Percentiles rank a stretch among this genome's conserved stretches.
Conservation (phyloP, 92 coral and sea anemone species). For the Galaxea fascicularis region DNA sequence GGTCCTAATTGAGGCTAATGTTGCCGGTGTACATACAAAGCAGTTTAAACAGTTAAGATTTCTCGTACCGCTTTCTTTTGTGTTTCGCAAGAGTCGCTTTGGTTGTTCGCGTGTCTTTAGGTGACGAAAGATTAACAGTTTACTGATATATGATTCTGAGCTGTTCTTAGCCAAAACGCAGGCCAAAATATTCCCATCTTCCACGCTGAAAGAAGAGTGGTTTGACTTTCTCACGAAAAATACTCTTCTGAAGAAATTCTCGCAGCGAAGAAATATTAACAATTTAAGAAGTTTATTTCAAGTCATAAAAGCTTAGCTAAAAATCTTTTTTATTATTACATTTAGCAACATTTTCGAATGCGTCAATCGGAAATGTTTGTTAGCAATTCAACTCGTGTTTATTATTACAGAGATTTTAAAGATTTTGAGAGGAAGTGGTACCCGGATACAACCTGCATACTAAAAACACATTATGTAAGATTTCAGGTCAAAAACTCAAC, state of each 20-base stretch:
- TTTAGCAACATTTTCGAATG: not conserved
- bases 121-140: slow-evolving; percentile 9
- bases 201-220: not conserved
- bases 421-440: not conserved
- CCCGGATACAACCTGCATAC: slow-evolving; percentile 12
- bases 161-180: not conserved
- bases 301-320: not conserved
- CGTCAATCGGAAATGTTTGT: slow-evolving; percentile 11
- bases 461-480: not conserved
- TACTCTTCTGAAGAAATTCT: not conserved
- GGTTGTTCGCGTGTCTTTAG: not conserved
- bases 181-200: not conserved
- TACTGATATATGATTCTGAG: not conserved
- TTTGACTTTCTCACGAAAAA: not conserved
- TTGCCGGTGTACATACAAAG: not conserved
- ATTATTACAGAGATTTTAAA: slow-evolving; percentile 5
- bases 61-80: not conserved
- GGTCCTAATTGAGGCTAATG: not conserved
- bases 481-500: not conserved
- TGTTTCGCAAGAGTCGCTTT: slow-evolving; percentile 20
- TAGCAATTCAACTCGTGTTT: slow-evolving; percentile 14
- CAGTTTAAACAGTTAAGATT: not conserved
- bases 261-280: not conserved
- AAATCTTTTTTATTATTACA: not conserved
- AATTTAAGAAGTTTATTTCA: no score